These are phyloP conservation scores for Montipora cactus DNA, from an alignment of 64 coral and sea anemone genomes.

Conservation along the genomic window DNA sequence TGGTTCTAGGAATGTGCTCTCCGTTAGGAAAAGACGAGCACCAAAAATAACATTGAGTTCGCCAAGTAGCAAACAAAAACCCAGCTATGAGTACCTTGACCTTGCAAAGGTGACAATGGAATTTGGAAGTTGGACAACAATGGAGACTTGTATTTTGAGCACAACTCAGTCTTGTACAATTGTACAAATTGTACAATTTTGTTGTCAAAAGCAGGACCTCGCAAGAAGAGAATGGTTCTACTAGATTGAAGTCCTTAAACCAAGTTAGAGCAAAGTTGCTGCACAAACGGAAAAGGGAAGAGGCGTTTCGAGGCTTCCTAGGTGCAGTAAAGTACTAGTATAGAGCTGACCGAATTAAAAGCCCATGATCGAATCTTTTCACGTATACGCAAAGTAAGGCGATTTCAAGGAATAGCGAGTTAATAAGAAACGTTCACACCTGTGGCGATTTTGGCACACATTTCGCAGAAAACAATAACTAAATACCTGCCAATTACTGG, in stretches of 20 bases:
- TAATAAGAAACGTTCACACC: background rate
- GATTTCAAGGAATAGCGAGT: background rate
- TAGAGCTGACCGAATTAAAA: background rate
- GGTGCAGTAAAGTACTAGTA: background rate
- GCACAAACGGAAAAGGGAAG: slow-evolving; percentile 2
- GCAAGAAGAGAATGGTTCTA: background rate
- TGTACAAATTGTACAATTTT: slow-evolving; percentile 10
- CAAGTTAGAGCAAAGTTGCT: background rate
- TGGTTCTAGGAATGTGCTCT: background rate
- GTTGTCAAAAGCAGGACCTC: background rate
- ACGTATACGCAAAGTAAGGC: too few species aligned
- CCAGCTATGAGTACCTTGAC: background rate
- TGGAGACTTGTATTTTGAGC: background rate
- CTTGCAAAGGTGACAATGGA: background rate
- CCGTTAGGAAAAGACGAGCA: background rate
- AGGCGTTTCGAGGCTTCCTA: background rate
- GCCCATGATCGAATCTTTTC: background rate
- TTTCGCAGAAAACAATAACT: background rate
- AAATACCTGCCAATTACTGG: background rate
- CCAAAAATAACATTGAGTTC: background rate
- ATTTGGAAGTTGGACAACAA: background rate
- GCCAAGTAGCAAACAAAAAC: background rate
- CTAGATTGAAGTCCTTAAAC: background rate
- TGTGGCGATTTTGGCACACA: background rate
- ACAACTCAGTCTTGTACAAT: background rate